Percentiles rank a stretch among this genome's conserved stretches.
These are phyloP conservation scores for Oryzias woworae DNA, from an alignment of 2,113 vertebrate genomes.

Conservation along the genomic window DNA sequence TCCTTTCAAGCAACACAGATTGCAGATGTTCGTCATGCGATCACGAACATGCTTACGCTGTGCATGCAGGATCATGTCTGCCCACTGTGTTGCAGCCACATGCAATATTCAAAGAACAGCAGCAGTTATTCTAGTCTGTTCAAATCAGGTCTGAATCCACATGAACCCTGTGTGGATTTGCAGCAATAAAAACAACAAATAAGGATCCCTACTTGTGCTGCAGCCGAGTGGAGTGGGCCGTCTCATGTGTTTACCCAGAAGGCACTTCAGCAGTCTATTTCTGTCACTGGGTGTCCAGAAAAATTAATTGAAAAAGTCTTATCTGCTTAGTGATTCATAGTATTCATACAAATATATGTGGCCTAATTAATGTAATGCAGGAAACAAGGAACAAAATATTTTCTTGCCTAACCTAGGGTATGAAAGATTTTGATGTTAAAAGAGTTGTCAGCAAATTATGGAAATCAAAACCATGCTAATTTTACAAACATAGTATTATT, in stretches of 20 bases:
- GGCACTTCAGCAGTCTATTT: constrained; percentile 58
- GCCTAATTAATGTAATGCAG: constrained; percentile 43
- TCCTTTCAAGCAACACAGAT: not conserved
- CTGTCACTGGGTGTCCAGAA: constrained; percentile 40
- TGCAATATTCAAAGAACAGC: constrained; percentile 31
- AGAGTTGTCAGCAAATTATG: not conserved
- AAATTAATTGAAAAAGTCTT: constrained; percentile 50
- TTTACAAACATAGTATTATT: no score
- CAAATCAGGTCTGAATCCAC: constrained; percentile 29
- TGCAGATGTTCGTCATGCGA: not conserved
- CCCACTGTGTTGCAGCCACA: constrained; percentile 8
- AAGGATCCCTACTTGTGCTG: constrained; percentile 25
- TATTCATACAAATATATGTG: constrained; percentile 43
- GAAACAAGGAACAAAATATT: constrained; percentile 5
- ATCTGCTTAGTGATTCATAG: constrained; percentile 30
- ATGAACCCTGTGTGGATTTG: constrained; percentile 22
- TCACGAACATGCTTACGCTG: constrained; percentile 1
- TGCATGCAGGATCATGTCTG: constrained; percentile 10
- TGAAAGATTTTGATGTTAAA: not conserved
- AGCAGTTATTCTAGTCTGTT: constrained; percentile 24
- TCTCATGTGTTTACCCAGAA: constrained; percentile 50
- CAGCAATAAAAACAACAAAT: constrained; percentile 24
- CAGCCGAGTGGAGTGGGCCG: constrained; percentile 38
- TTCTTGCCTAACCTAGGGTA: not conserved
- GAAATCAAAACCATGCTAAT: no score